phyloP scores from a whole-genome alignment of 2,888 invertebrate species.

The Vesta saturnalis region DNA sequence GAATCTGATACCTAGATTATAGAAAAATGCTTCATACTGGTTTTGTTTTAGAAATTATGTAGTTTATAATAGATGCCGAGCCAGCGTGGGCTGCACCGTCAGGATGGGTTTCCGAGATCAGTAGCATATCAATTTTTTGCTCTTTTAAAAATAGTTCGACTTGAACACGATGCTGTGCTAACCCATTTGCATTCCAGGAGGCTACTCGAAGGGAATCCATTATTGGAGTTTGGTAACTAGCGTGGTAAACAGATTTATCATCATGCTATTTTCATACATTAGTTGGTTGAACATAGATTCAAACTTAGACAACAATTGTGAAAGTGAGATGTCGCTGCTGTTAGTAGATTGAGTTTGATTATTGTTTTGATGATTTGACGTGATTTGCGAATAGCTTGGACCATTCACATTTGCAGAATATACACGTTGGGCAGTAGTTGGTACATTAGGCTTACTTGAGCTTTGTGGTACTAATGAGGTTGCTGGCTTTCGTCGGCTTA shows the following conservation, averaged over 20 bases:
- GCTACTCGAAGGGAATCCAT: too few relatives aligned
- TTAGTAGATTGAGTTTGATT: too few relatives aligned
- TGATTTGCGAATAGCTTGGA: conserved; percentile 8
- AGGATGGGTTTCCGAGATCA: conserved; percentile 30
- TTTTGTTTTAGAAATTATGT: conserved; percentile 25
- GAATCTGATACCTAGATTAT: conserved; percentile 8
- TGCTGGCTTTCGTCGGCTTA: conserved; percentile 16
- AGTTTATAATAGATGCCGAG: conserved; percentile 32
- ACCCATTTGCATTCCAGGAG: too few relatives aligned
- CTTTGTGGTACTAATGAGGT: neutral
- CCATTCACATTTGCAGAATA: conserved; percentile 20
- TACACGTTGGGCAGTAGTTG: conserved; percentile 9
- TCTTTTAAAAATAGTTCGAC: conserved; percentile 23
- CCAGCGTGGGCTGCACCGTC: conserved; percentile 34
- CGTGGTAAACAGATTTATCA: conserved; percentile 18
- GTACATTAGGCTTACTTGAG: too few relatives aligned
- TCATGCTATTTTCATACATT: conserved; percentile 21
- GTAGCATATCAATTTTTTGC: too few relatives aligned
- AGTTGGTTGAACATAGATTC: conserved; percentile 18
- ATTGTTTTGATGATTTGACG: conserved; percentile 14
- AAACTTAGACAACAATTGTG: conserved; percentile 17
- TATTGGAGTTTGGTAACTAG: too few relatives aligned
- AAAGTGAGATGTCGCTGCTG: too few relatives aligned
- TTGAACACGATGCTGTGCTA: conserved; percentile 13
- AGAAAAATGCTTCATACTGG: conserved; percentile 5